Conservation (phyloP, 2,113 vertebrate genomes). For the Planiliza haematocheilus region DNA sequence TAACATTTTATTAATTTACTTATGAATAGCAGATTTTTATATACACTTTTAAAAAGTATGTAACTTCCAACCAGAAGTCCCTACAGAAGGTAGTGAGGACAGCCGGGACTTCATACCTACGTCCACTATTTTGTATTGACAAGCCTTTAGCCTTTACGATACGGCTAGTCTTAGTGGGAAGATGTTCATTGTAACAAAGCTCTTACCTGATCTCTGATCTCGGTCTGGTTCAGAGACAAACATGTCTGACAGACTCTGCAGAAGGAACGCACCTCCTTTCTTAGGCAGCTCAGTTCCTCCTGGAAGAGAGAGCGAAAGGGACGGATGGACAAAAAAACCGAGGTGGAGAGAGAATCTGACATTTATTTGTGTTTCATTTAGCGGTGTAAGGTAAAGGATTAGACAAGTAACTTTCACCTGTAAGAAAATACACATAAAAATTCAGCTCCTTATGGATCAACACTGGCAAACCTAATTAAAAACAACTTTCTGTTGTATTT, state of each 20-base stretch:
- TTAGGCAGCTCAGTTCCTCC: constrained; percentile 80
- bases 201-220: constrained; percentile 86
- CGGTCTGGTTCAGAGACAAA: constrained; percentile 79
- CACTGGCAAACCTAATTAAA: too few relatives aligned
- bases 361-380: too few relatives aligned
- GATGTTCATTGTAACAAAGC: not conserved
- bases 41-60: too few relatives aligned
- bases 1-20: too few relatives aligned
- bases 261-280: constrained; percentile 76
- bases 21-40: too few relatives aligned
- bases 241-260: constrained; percentile 85
- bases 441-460: not conserved
- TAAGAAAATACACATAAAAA: not conserved
- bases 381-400: too few relatives aligned
- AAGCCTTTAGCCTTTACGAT: not conserved
- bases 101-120: too few relatives aligned
- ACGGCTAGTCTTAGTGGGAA: not conserved
- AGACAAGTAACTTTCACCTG: not conserved
- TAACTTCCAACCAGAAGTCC: too few relatives aligned
- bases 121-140: not conserved
- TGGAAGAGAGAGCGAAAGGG: constrained; percentile 50
- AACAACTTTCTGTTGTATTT: not conserved
- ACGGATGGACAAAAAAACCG: constrained; percentile 7
- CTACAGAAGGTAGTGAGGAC: too few relatives aligned
- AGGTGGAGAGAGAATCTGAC: too few relatives aligned